Evolutionary conservation across 53 echinoderm and acorn worm species (phyloP).

Genomic region (Luidia sarsii): DNA sequence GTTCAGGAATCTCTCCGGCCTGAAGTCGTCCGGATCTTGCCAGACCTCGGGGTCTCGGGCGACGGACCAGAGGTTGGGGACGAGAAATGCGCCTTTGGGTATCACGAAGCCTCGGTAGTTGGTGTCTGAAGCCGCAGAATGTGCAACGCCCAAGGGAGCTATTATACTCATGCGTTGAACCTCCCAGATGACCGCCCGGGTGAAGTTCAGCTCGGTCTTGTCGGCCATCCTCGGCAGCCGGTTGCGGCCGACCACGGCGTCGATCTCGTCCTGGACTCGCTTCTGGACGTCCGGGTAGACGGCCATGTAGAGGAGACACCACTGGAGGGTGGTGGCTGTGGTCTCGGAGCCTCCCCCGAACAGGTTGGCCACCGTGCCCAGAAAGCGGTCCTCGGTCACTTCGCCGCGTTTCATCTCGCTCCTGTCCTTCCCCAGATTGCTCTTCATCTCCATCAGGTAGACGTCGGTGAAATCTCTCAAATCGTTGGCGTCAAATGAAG

Average conservation of each 20-base stretch:
- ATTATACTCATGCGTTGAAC: conserved; percentile 24
- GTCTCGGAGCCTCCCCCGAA: conserved; percentile 62
- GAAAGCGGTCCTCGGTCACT: conserved; percentile 32
- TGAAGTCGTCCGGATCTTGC: conserved; percentile 44
- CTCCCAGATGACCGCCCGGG: conserved; percentile 57
- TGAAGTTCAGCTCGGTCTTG: conserved; percentile 46
- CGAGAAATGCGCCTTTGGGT: conserved; percentile 38
- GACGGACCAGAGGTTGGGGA: conserved; percentile 38
- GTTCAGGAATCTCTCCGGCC: conserved; percentile 56
- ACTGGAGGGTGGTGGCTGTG: conserved; percentile 45
- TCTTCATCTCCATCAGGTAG: conserved; percentile 33
- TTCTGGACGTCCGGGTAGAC: conserved; percentile 53
- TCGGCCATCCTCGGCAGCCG: conserved; percentile 50
- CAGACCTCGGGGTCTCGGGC: conserved; percentile 43
- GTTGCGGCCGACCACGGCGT: conserved; percentile 57
- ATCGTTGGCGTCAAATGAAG: conserved; percentile 28
- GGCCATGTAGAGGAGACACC: conserved; percentile 54
- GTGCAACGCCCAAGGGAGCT: conserved; percentile 25
- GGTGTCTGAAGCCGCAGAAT: conserved; percentile 27
- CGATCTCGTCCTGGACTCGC: conserved; percentile 63
- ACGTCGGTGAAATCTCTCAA: conserved; percentile 54
- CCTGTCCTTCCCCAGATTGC: not conserved
- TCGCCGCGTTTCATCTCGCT: not conserved
- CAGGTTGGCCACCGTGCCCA: conserved; percentile 35
- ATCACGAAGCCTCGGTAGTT: conserved; percentile 41